Percentiles rank a stretch among this genome's conserved stretches.
These are phyloP conservation scores for Sebastes melanostomus DNA, from an alignment of 2,797 vertebrate species.

Conservation along the genomic window DNA sequence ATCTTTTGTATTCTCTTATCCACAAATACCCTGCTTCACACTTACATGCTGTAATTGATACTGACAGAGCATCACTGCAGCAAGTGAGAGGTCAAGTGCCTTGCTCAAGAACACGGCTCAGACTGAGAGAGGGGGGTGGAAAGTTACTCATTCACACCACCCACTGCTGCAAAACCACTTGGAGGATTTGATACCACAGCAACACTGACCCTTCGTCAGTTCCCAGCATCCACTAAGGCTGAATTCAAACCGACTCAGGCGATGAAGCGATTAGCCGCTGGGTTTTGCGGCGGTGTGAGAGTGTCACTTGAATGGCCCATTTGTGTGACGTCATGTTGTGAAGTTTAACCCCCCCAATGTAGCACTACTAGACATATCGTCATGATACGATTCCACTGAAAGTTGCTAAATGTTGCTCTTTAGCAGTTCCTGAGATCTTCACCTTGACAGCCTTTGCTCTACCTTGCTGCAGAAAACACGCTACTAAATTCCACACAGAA, in stretches of 20 bases:
- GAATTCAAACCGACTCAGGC: background rate
- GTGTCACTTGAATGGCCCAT: background rate
- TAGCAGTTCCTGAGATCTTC: constrained; percentile 9
- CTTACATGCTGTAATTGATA: background rate
- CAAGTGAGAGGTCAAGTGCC: background rate
- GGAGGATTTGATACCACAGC: background rate
- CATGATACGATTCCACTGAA: background rate
- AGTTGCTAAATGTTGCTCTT: background rate
- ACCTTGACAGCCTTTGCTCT: background rate
- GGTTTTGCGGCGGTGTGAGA: background rate
- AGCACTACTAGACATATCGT: background rate
- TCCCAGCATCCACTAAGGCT: background rate
- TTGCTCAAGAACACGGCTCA: background rate
- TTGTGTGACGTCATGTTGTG: background rate
- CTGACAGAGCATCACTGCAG: no score
- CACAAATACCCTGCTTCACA: background rate
- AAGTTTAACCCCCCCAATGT: background rate
- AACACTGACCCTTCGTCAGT: constrained; percentile 5
- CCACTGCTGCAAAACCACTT: constrained; percentile 9
- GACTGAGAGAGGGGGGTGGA: background rate
- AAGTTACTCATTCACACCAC: constrained; percentile 31
- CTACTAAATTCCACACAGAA: no score
- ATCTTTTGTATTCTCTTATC: background rate
- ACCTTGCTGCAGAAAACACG: background rate
- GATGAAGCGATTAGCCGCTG: background rate